These are phyloP conservation scores for Dicrostonyx torquatus DNA, from an alignment of 2,797 vertebrate species.

Conservation along the genomic window DNA sequence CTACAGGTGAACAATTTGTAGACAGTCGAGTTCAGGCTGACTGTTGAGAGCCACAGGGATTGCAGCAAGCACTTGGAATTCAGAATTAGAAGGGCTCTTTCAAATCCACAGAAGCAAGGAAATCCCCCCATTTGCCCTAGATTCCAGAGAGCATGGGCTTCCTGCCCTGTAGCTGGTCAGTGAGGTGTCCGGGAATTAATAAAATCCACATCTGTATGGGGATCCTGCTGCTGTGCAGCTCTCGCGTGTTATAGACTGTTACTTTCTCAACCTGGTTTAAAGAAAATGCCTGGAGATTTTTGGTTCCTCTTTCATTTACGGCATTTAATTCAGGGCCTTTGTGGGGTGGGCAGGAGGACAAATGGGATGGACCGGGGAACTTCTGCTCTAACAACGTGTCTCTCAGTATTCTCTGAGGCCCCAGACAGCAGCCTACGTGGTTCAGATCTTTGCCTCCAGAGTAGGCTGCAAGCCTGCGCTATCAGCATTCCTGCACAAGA, in stretches of 20 bases:
- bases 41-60: background rate
- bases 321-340: background rate
- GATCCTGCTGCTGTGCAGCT: background rate
- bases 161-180: background rate
- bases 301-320: background rate
- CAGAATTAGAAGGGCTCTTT: background rate
- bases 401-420: background rate
- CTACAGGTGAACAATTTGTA: background rate
- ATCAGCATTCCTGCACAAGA: too few species aligned
- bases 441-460: background rate
- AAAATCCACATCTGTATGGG: background rate
- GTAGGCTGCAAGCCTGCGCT: accelerated
- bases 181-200: background rate
- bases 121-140: background rate
- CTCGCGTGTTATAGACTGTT: background rate
- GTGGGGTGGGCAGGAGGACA: background rate
- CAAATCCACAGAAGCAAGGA: background rate
- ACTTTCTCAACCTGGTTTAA: background rate
- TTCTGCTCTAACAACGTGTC: background rate
- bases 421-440: accelerated
- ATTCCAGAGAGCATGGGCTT: background rate
- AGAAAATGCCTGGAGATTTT: background rate
- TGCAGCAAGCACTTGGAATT: too few species aligned
- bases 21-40: background rate
- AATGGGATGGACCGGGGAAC: background rate